These are phyloP conservation scores for Malaclemys terrapin DNA, from an alignment of 2,113 vertebrate genomes.

Conservation along the genomic window DNA sequence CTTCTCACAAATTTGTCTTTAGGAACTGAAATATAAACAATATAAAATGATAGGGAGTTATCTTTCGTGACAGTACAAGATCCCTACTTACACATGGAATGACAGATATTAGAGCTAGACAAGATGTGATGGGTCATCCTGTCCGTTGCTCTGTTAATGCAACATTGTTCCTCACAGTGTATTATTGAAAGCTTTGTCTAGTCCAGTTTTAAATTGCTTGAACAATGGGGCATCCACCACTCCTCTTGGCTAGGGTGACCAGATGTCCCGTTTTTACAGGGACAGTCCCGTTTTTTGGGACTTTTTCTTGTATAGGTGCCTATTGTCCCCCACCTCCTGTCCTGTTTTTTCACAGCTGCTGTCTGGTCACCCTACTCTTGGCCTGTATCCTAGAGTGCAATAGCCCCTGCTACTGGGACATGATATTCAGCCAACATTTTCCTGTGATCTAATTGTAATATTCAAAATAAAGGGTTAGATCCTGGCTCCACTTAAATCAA, in stretches of 20 bases:
- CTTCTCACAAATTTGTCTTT: slow-evolving; percentile 29
- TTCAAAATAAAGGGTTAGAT: background rate
- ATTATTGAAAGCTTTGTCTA: slow-evolving; percentile 7
- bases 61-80: slow-evolving; percentile 10
- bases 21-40: slow-evolving; percentile 59
- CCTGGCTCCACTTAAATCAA: background rate
- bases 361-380: background rate
- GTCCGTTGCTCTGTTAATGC: background rate
- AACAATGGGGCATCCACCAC: background rate
- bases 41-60: slow-evolving; percentile 51
- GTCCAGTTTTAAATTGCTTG: slow-evolving; percentile 9
- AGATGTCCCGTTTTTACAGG: too few species aligned
- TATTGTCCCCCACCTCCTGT: too few species aligned
- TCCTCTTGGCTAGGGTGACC: background rate
- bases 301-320: too few species aligned
- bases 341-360: too few species aligned
- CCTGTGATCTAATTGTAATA: background rate
- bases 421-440: background rate
- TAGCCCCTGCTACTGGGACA: background rate
- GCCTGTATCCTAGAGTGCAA: background rate
- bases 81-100: slow-evolving; percentile 11
- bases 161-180: background rate
- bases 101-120: slow-evolving; percentile 15
- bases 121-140: background rate
- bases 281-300: too few species aligned